Evolutionary conservation across 2,113 vertebrate genomes (phyloP).

Genomic region (Argyrosomus japonicus): DNA sequence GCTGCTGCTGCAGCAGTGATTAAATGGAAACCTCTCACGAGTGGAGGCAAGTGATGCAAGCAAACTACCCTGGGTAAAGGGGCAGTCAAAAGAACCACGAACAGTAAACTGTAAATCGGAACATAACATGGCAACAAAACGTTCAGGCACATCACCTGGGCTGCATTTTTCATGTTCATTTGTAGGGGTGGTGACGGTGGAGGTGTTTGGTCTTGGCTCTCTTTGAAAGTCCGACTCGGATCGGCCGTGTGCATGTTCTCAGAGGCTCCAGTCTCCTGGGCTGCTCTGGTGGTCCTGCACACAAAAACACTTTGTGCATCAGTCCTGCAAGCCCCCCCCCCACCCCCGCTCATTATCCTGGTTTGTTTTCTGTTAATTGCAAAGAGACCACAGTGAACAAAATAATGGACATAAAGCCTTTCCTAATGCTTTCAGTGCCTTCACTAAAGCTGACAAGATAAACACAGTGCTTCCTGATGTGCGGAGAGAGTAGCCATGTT

Average conservation of each 20-base stretch:
- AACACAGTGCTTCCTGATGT: conserved; percentile 7
- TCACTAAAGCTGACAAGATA: conserved; percentile 18
- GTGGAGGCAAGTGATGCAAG: neutral
- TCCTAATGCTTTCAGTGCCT: conserved; percentile 1
- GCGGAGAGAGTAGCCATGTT: neutral
- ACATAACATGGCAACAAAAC: conserved; percentile 3
- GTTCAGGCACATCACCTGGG: neutral
- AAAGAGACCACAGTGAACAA: neutral
- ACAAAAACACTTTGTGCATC: conserved; percentile 24
- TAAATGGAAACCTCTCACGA: neutral
- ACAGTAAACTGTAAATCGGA: neutral
- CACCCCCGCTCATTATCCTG: neutral
- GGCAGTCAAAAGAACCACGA: neutral
- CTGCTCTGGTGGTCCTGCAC: conserved; percentile 80
- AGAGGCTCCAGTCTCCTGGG: conserved; percentile 89
- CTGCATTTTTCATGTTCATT: conserved; percentile 57
- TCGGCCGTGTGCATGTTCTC: conserved; percentile 89
- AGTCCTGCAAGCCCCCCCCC: too few species aligned
- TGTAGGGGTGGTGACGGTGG: conserved; percentile 88
- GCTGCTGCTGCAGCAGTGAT: conserved; percentile 21
- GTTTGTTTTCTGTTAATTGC: neutral
- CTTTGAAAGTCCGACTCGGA: conserved; percentile 93
- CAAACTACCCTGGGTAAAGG: neutral
- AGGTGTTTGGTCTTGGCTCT: conserved; percentile 88
- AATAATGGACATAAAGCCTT: neutral